phyloP scores from a whole-genome alignment of 1,140 invertebrate genomes.

The Diorhabda sublineata region DNA sequence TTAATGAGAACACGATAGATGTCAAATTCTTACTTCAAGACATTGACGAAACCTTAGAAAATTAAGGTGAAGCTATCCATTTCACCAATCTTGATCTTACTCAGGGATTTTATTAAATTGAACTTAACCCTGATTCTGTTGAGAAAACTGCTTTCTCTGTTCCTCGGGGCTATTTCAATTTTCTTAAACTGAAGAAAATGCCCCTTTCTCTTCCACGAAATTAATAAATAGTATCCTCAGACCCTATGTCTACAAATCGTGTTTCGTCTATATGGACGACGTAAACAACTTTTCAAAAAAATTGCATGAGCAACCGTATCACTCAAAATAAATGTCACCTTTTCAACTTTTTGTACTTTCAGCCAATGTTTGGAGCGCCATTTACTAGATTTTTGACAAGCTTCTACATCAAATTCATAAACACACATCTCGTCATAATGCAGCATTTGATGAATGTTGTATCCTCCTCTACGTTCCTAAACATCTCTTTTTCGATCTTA shows the following conservation, averaged over 20 bases:
- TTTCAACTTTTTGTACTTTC: too few species aligned
- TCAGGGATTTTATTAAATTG: slow-evolving; percentile 8
- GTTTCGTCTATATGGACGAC: slow-evolving; percentile 23
- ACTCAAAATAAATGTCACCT: too few species aligned
- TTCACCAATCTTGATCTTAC: background rate
- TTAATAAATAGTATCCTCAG: slow-evolving; percentile 39
- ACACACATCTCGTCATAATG: too few species aligned
- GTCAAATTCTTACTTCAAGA: background rate
- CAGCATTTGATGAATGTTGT: too few species aligned
- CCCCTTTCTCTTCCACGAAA: slow-evolving; percentile 26
- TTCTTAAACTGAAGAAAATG: slow-evolving; percentile 7
- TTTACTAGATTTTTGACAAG: too few species aligned
- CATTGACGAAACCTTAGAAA: slow-evolving; percentile 8
- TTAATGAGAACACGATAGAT: slow-evolving; percentile 14
- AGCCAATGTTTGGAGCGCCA: too few species aligned
- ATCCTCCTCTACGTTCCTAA: too few species aligned
- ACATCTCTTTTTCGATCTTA: too few species aligned
- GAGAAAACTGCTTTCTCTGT: slow-evolving; percentile 18
- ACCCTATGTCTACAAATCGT: slow-evolving; percentile 24
- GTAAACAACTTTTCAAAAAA: background rate
- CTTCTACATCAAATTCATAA: too few species aligned
- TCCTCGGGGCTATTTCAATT: slow-evolving; percentile 14
- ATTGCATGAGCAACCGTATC: too few species aligned
- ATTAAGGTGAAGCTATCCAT: slow-evolving; percentile 6
- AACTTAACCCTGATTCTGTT: background rate